Percentiles rank a stretch among this genome's conserved stretches.
Evolutionary conservation across 2,888 invertebrate genomes (phyloP).

Genomic region (Halictus quadricinctus): DNA sequence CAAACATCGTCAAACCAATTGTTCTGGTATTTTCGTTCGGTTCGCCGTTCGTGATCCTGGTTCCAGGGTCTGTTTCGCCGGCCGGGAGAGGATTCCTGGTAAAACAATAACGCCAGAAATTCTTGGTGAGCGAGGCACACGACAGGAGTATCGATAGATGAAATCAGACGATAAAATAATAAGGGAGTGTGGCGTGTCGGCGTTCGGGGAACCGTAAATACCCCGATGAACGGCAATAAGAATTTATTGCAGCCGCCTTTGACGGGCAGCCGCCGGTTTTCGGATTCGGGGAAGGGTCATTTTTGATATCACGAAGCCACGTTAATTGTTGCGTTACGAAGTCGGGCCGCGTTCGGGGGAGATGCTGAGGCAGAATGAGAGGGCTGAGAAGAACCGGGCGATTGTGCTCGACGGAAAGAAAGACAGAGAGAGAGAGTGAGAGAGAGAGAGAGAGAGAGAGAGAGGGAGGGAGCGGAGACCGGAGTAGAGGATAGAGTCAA

Average conservation of each 20-base stretch:
- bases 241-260: constrained; percentile 80
- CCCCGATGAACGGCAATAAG: constrained; percentile 74
- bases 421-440: constrained; percentile 68
- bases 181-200: constrained; percentile 29
- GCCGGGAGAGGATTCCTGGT: background rate
- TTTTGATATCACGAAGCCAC: constrained; percentile 78
- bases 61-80: background rate
- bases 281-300: constrained; percentile 78
- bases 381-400: constrained; percentile 54
- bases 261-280: constrained; percentile 76
- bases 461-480: constrained; percentile 52
- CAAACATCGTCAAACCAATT: background rate
- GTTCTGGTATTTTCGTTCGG: background rate
- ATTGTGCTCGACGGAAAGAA: constrained; percentile 28
- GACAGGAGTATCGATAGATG: constrained; percentile 35
- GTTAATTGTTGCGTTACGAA: constrained; percentile 77
- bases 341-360: constrained; percentile 63
- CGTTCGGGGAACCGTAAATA: constrained; percentile 68
- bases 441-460: constrained; percentile 56
- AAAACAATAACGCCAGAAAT: background rate
- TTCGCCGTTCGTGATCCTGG: background rate
- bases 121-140: background rate
- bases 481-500: constrained; percentile 72
- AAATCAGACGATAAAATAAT: constrained; percentile 53
- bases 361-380: constrained; percentile 53